Evolutionary conservation across 2,113 vertebrate species (phyloP).

Genomic region (Synodontis membranacea): DNA sequence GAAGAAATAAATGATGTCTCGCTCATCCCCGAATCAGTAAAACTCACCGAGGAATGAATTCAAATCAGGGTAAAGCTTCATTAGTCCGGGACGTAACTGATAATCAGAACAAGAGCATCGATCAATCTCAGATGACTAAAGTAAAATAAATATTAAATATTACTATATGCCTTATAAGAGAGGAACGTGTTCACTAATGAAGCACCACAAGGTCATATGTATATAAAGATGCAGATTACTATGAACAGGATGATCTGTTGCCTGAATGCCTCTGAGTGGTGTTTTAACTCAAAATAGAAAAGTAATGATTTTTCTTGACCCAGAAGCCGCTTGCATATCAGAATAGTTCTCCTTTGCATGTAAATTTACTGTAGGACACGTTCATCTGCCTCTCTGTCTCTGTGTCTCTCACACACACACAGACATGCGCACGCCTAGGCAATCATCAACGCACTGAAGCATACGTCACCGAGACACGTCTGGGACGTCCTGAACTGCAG

Average conservation of each 20-base stretch:
- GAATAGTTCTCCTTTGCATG: background rate
- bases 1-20: constrained; percentile 25
- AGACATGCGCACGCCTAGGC: constrained; percentile 12
- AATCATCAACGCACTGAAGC: constrained; percentile 41
- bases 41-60: constrained; percentile 33
- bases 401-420: background rate
- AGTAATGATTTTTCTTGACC: background rate
- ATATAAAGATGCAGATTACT: background rate
- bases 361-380: constrained; percentile 7
- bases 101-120: constrained; percentile 43
- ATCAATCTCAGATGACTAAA: constrained; percentile 31
- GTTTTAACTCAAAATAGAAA: background rate
- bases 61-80: constrained; percentile 45
- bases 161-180: background rate
- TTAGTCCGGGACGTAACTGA: constrained; percentile 51
- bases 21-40: constrained; percentile 13
- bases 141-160: constrained; percentile 11
- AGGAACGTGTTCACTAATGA: background rate
- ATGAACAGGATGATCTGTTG: background rate
- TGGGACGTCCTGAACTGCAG: constrained; percentile 27
- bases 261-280: background rate
- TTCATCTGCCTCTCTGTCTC: background rate
- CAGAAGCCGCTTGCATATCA: background rate
- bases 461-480: constrained; percentile 11
- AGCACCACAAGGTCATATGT: background rate